Percentiles rank a stretch among this genome's conserved stretches.
These are phyloP conservation scores for Dolichomitus sp. DNA, from an alignment of 2,888 invertebrate species.

Conservation along the genomic window DNA sequence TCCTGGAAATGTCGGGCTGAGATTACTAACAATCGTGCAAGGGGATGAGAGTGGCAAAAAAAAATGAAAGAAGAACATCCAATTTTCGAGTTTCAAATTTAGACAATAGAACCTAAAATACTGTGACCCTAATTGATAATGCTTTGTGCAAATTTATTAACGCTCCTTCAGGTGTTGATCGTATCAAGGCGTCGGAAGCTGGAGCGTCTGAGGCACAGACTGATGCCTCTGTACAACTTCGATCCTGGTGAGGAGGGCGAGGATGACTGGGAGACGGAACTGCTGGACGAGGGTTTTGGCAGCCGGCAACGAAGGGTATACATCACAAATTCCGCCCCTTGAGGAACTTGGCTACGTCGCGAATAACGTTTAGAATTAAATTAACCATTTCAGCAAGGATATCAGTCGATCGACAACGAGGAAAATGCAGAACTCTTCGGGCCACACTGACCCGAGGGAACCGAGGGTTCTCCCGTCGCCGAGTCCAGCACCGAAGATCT, in stretches of 20 bases:
- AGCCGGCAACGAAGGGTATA: conserved; percentile 82
- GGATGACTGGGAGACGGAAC: conserved; percentile 90
- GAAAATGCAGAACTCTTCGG: conserved; percentile 83
- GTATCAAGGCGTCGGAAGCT: conserved; percentile 87
- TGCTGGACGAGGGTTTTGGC: conserved; percentile 85
- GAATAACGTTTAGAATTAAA: conserved; percentile 70
- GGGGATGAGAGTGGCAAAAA: too few relatives aligned
- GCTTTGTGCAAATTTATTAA: conserved; percentile 20
- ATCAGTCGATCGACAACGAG: conserved; percentile 83
- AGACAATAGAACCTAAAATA: background rate
- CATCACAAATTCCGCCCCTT: conserved; percentile 71
- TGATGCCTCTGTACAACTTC: conserved; percentile 91
- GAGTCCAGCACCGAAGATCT: conserved; percentile 52
- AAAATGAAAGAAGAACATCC: too few relatives aligned
- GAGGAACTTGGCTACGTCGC: conserved; percentile 71
- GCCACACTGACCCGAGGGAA: conserved; percentile 72
- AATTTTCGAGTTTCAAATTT: too few relatives aligned
- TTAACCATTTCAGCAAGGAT: conserved; percentile 81
- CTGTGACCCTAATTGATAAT: background rate
- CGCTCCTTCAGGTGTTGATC: conserved; percentile 86
- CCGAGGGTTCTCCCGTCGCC: conserved; percentile 59
- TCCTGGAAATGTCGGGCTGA: too few relatives aligned
- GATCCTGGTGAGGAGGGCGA: conserved; percentile 90
- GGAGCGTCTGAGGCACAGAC: conserved; percentile 88
- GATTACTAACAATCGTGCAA: too few relatives aligned